These are phyloP conservation scores for Argynnis bischoffii DNA, from an alignment of 2,888 invertebrate species.

Conservation along the genomic window DNA sequence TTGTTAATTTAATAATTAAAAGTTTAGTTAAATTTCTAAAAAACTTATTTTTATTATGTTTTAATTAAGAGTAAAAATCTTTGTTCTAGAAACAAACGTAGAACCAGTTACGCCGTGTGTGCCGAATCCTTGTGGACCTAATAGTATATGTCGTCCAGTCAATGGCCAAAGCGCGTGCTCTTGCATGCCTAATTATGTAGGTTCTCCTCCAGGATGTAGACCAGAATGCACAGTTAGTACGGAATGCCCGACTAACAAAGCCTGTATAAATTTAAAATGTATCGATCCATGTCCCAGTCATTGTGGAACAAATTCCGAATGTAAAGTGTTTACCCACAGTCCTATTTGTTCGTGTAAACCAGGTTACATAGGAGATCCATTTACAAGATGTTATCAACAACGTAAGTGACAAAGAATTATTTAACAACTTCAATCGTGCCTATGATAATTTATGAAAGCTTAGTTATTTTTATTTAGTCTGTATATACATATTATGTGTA, in stretches of 20 bases:
- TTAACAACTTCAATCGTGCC: neutral
- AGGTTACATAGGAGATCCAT: conserved; percentile 86
- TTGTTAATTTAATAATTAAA: neutral
- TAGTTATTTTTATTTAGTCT: too few relatives aligned
- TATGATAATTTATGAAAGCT: too few relatives aligned
- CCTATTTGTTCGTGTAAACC: conserved; percentile 88
- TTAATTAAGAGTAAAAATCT: neutral
- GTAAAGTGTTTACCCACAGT: conserved; percentile 89
- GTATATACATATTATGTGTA: too few relatives aligned
- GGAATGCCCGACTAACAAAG: conserved; percentile 87
- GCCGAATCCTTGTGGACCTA: conserved; percentile 89
- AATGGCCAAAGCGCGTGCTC: conserved; percentile 89
- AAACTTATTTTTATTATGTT: neutral
- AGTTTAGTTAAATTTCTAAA: neutral
- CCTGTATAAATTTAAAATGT: conserved; percentile 90
- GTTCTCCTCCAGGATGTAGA: conserved; percentile 88
- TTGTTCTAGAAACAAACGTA: conserved; percentile 56
- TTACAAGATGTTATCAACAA: conserved; percentile 83
- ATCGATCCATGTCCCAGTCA: conserved; percentile 88
- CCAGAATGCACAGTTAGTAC: conserved; percentile 90
- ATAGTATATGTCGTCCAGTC: conserved; percentile 87
- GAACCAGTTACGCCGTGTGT: conserved; percentile 83
- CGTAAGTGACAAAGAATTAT: conserved; percentile 57
- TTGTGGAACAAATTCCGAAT: conserved; percentile 86
- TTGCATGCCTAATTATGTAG: conserved; percentile 87